These are phyloP conservation scores for Tapirus terrestris DNA, from an alignment of 2,113 vertebrate species.

Conservation along the genomic window DNA sequence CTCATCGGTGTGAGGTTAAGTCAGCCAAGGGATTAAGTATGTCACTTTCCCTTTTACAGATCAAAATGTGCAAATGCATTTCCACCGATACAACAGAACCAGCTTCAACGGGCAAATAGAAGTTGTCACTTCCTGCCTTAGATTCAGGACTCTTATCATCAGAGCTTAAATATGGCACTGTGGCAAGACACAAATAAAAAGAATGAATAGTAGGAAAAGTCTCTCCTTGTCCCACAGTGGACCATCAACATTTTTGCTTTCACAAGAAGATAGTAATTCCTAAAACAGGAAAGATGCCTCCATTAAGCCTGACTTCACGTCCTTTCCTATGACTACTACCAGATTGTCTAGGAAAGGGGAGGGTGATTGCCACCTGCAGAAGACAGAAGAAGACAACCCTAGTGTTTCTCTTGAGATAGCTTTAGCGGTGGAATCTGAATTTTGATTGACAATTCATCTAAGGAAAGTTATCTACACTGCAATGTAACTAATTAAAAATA, in stretches of 20 bases:
- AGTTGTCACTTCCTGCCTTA: neutral
- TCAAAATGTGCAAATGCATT: neutral
- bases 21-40: neutral
- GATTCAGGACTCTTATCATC: neutral
- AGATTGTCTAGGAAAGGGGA: neutral
- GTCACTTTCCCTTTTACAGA: neutral
- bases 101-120: neutral
- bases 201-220: neutral
- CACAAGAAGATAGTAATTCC: neutral
- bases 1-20: neutral
- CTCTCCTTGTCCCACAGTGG: neutral
- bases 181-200: neutral
- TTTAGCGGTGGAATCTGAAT: neutral
- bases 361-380: neutral
- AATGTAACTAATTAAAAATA: neutral
- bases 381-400: neutral
- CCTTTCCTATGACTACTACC: neutral
- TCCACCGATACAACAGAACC: neutral
- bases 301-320: neutral
- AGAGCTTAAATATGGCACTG: neutral
- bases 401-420: neutral
- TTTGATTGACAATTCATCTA: neutral
- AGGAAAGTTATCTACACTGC: neutral
- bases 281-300: neutral
- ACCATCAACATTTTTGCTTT: neutral